These are phyloP conservation scores for Hemibagrus guttatus DNA, from an alignment of 2,797 vertebrate genomes.

Conservation along the genomic window DNA sequence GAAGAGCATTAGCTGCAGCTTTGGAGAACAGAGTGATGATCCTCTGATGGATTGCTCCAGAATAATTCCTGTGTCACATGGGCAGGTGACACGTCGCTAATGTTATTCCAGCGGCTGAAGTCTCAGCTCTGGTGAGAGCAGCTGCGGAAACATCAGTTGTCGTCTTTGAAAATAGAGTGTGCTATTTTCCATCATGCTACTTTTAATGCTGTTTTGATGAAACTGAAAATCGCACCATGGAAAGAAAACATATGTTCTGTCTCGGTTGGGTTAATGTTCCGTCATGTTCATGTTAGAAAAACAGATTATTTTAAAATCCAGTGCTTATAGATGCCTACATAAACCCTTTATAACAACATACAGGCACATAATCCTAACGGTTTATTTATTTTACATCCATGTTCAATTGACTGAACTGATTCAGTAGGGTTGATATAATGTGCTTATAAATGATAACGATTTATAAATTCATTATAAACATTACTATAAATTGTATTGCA, in stretches of 20 bases:
- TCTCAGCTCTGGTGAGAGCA: no score
- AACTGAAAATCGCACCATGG: neutral
- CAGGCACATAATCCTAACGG: neutral
- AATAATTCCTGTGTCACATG: neutral
- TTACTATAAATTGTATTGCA: neutral
- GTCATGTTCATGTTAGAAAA: neutral
- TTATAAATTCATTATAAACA: neutral
- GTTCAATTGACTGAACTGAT: neutral
- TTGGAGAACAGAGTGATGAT: neutral
- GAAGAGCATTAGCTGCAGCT: neutral
- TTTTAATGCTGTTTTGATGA: neutral
- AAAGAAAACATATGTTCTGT: neutral
- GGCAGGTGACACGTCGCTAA: neutral
- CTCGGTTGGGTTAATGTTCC: no score
- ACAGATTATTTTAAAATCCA: neutral
- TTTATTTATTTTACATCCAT: neutral
- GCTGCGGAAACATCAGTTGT: neutral
- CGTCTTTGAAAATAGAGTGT: neutral
- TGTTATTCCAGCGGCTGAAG: neutral
- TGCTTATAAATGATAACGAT: neutral
- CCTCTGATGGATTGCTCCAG: slow-evolving; percentile 14
- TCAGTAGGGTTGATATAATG: neutral
- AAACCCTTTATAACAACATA: neutral
- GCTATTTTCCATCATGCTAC: neutral
- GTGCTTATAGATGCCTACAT: neutral